Base-by-base conservation (phyloP, 2,113 vertebrate species). In the Pandion haliaetus region DNA sequence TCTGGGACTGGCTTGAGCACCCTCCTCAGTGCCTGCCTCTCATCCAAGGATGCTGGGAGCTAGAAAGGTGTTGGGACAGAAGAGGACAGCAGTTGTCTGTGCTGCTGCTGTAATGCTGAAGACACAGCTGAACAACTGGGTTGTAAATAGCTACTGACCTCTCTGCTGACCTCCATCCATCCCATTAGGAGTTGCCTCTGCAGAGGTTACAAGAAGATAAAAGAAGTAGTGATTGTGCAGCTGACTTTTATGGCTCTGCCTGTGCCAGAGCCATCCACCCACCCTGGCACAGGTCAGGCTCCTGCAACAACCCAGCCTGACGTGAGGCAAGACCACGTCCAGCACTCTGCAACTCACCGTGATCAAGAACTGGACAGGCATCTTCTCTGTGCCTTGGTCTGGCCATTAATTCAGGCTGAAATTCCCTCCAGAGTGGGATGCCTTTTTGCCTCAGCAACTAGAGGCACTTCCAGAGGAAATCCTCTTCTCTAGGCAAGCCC, bases 271-370 rank as follows among this genome's bases (percentile, higher is more conserved):
- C 45, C 57, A 40, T 12, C 52, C 2, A 0, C 45, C 47, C 19
- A 49, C 26, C 15, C 54, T 26, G 31, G 47, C 63, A 26, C 17
- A 32, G 36, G 20, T 52, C 59, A 59, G n/a, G 38, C 31, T 38
- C 17, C 65, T 65, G 32, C 5, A 0, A 26, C 57, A n/a, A 6
- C 36, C 29, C 55, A 26, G 8, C 10, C 47, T n/a, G 45, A 9
- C 2, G 0, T 19, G 31, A 36, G 55, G 38, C 70, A 42, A 7
- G 8, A 29, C 25, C 14, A 12, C 1, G 0, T 45, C 42, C 71
- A 34, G 36, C 2, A 0, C 40, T 50, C 90, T 70, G 61, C 61
- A 34, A 23, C 79, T 70, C 38, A 29, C 40, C 1, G 0, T 14
- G 26, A 8, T 8, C 28, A 17, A 34, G 36, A 54, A 5, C 63